Conservation (phyloP, 2,113 vertebrate species). For the Jacana jacana region DNA sequence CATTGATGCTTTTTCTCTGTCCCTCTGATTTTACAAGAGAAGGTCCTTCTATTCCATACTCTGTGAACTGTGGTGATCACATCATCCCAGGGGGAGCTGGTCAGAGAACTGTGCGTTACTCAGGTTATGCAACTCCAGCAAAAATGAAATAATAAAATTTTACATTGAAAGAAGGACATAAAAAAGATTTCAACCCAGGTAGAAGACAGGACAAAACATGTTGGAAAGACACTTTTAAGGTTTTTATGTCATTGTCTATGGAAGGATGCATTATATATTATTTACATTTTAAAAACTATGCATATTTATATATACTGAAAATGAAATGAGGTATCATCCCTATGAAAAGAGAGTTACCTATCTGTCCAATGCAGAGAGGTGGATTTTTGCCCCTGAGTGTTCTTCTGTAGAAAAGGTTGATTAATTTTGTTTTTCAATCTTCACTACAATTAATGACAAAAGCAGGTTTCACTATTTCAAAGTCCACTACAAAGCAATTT, state of each 20-base stretch:
- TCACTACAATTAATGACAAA: neutral
- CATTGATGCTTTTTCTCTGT: neutral
- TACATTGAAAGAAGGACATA: neutral
- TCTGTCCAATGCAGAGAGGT: neutral
- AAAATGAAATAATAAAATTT: neutral
- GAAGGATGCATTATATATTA: neutral
- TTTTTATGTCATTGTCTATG: neutral
- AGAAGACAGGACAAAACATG: neutral
- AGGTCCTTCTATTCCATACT: neutral
- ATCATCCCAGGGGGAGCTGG: neutral
- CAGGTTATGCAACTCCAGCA: neutral
- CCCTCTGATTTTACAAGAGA: neutral
- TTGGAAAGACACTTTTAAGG: neutral
- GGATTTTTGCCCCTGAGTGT: neutral
- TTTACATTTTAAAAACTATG: neutral
- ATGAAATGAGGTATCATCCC: neutral
- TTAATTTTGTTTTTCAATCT: neutral
- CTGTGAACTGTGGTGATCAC: neutral
- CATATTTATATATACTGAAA: neutral
- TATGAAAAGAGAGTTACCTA: neutral
- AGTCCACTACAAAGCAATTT: neutral
- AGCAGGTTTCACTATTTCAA: neutral
- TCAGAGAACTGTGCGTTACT: neutral
- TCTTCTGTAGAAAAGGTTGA: neutral
- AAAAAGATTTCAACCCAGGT: neutral